Evolutionary conservation across 2,797 vertebrate genomes (phyloP).

Genomic region (Falco biarmicus): DNA sequence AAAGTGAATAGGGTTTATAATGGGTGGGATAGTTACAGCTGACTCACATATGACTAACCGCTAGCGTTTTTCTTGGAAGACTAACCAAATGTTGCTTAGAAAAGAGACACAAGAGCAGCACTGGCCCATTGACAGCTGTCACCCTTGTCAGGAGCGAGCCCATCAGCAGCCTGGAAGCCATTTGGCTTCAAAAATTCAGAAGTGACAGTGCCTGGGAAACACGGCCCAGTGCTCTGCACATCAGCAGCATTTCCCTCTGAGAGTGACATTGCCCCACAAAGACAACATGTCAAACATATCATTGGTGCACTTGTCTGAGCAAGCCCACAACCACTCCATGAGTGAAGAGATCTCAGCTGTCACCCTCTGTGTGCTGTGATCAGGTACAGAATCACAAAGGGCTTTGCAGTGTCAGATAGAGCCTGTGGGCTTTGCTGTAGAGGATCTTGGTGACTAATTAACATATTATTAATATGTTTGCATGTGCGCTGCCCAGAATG

Average conservation of each 20-base stretch:
- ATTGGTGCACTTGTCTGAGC: neutral
- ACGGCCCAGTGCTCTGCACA: neutral
- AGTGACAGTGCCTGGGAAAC: neutral
- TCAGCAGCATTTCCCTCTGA: neutral
- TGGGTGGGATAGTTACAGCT: constrained; percentile 32
- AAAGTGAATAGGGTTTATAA: constrained; percentile 1
- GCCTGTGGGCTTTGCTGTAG: neutral
- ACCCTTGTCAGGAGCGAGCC: neutral
- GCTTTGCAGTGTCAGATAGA: neutral
- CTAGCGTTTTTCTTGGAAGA: neutral
- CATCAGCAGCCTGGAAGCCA: neutral
- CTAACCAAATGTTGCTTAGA: neutral
- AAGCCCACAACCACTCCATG: neutral
- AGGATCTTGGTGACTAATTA: neutral
- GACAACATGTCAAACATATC: neutral
- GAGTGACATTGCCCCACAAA: neutral
- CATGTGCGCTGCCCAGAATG: neutral
- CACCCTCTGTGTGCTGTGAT: neutral
- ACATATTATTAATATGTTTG: neutral
- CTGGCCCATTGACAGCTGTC: neutral
- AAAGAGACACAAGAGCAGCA: neutral
- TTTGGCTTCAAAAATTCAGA: neutral
- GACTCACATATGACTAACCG: constrained; percentile 39
- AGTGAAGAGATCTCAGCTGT: neutral
- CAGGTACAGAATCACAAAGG: neutral